Conservation (phyloP, 2,888 invertebrate species). For the Pseudococcus jackbeardsleyi region DNA sequence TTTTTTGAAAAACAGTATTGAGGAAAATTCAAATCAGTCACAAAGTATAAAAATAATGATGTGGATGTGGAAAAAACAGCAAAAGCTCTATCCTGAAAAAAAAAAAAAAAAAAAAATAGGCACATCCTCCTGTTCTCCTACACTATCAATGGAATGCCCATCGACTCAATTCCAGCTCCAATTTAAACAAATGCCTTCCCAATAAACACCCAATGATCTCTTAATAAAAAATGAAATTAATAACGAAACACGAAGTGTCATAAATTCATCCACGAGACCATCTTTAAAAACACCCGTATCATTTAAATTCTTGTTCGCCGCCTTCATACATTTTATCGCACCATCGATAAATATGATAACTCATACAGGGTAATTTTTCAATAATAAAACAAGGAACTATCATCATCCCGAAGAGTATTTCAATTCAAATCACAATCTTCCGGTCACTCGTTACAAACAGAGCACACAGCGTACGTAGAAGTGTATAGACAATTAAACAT, state of each 20-base stretch:
- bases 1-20: too few species aligned
- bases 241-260: neutral
- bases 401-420: neutral
- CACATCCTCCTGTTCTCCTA: too few species aligned
- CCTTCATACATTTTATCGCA: neutral
- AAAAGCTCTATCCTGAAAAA: too few species aligned
- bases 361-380: constrained; percentile 48
- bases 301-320: neutral
- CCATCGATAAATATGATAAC: constrained; percentile 29
- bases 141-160: too few species aligned
- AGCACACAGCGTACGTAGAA: neutral
- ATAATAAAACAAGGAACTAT: constrained; percentile 12
- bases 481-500: neutral
- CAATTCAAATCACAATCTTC: constrained; percentile 46
- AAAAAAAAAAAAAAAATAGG: too few species aligned
- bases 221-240: neutral
- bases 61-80: too few species aligned
- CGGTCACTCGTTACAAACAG: constrained; percentile 30
- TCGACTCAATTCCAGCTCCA: neutral
- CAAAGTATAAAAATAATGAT: too few species aligned
- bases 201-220: neutral
- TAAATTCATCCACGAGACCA: neutral
- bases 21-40: too few species aligned
- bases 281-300: constrained; percentile 12
- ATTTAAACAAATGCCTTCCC: neutral